Percentiles rank a stretch among this genome's conserved stretches.
phyloP scores from a whole-genome alignment of 2,888 invertebrate genomes.

The Theodoxus fluviatilis region DNA sequence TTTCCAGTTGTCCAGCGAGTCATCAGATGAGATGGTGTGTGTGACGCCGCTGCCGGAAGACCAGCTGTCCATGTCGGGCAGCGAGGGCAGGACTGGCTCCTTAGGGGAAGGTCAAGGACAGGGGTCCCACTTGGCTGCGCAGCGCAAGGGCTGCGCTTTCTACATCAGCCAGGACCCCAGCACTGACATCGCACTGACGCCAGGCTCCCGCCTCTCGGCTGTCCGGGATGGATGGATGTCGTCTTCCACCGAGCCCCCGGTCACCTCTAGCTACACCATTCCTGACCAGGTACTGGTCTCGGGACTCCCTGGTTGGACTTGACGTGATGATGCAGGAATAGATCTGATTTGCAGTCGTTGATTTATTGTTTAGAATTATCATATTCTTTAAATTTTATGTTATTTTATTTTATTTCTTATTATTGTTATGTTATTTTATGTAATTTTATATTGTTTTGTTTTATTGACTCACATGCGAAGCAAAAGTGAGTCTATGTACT shows the following conservation, averaged over 20 bases:
- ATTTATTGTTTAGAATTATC: no score
- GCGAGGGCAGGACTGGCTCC: slow-evolving; percentile 23
- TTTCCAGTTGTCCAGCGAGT: slow-evolving; percentile 24
- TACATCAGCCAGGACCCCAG: slow-evolving; percentile 30
- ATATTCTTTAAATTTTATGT: no score
- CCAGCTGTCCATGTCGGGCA: slow-evolving; percentile 29
- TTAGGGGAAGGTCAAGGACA: not conserved
- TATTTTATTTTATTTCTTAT: no score
- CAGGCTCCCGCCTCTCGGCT: slow-evolving; percentile 5
- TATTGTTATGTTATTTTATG: no score
- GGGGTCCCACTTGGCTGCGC: not conserved
- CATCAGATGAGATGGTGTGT: slow-evolving; percentile 34
- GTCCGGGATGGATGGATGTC: not conserved
- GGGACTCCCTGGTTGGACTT: no score
- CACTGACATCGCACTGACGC: slow-evolving; percentile 20
- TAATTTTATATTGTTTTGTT: no score
- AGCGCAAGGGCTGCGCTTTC: slow-evolving; percentile 28
- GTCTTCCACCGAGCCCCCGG: slow-evolving; percentile 24
- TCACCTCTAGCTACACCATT: slow-evolving; percentile 50
- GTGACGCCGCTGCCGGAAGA: slow-evolving; percentile 41
- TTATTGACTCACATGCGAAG: no score
- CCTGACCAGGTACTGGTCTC: slow-evolving; percentile 46
- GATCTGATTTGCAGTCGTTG: no score
- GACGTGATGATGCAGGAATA: no score
- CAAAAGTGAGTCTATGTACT: no score